Conservation (phyloP, 2,888 invertebrate species). For the Sesamia inferens region DNA sequence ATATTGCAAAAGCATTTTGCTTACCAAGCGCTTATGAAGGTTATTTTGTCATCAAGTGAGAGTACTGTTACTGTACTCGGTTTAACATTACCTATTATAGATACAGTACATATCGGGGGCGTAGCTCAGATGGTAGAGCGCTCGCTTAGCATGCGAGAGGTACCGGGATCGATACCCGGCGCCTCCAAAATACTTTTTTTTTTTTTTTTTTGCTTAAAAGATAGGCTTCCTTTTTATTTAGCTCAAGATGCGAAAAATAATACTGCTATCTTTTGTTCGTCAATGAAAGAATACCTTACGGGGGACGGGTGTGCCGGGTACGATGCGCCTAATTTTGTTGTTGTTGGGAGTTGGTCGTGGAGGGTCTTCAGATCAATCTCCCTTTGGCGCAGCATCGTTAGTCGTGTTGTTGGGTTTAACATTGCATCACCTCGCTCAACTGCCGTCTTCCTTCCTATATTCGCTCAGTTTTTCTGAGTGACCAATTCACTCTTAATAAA, state of each 20-base stretch:
- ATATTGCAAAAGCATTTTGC: background rate
- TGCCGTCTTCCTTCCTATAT: too few species aligned
- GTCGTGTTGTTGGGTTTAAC: too few species aligned
- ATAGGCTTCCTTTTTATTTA: too few species aligned
- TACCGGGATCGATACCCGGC: constrained; percentile 91
- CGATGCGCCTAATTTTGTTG: too few species aligned
- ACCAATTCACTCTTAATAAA: too few species aligned
- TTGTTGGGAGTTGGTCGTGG: too few species aligned
- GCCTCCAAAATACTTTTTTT: constrained; percentile 81
- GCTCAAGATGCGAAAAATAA: background rate
- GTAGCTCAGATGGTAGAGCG: constrained; percentile 91
- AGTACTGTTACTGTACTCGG: constrained; percentile 7
- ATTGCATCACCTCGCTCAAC: too few species aligned
- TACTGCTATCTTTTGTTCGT: background rate
- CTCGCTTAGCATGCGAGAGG: constrained; percentile 90
- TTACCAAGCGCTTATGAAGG: constrained; percentile 2
- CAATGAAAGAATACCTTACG: background rate
- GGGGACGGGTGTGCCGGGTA: too few species aligned
- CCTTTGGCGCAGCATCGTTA: too few species aligned
- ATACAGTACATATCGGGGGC: constrained; percentile 75
- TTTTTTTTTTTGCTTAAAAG: background rate
- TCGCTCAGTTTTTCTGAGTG: too few species aligned
- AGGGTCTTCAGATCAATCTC: too few species aligned
- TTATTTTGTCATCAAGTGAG: constrained; percentile 7
- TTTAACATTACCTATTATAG: constrained; percentile 8